Percentiles rank a stretch among this genome's conserved stretches.
These are phyloP conservation scores for Lepidochrysops patricia DNA, from an alignment of 2,888 invertebrate genomes.

Conservation along the genomic window DNA sequence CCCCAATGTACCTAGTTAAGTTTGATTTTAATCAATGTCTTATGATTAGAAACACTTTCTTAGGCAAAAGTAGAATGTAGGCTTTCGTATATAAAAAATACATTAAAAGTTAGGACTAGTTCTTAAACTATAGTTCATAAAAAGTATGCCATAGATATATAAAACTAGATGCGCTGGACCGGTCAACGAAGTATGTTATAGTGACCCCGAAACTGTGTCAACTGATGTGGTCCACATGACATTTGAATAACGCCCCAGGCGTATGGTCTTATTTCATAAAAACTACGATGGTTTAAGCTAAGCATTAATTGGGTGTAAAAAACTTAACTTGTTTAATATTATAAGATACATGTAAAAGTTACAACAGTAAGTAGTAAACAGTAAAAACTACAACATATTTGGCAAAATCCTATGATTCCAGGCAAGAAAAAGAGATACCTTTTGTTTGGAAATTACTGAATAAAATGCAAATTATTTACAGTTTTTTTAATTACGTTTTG, in stretches of 20 bases:
- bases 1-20: too few relatives aligned
- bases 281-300: too few relatives aligned
- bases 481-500: too few relatives aligned
- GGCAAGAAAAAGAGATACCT: too few relatives aligned
- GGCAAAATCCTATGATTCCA: too few relatives aligned
- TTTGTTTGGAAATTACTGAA: too few relatives aligned
- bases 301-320: too few relatives aligned
- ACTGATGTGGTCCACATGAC: conserved; percentile 9
- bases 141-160: not conserved
- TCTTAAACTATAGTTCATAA: not conserved
- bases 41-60: not conserved
- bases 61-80: not conserved
- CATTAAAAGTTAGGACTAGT: not conserved
- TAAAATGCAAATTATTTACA: too few relatives aligned
- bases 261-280: too few relatives aligned
- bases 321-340: not conserved
- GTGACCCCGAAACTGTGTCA: conserved; percentile 5
- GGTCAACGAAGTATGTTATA: not conserved
- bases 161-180: conserved; percentile 3
- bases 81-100: not conserved
- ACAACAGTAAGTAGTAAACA: too few relatives aligned
- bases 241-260: not conserved
- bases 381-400: too few relatives aligned
- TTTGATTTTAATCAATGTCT: not conserved
- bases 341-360: too few relatives aligned